Percentiles rank a stretch among this genome's conserved stretches.
Conservation (phyloP, 2,797 vertebrate genomes). For the Sebastes taczanowskii region DNA sequence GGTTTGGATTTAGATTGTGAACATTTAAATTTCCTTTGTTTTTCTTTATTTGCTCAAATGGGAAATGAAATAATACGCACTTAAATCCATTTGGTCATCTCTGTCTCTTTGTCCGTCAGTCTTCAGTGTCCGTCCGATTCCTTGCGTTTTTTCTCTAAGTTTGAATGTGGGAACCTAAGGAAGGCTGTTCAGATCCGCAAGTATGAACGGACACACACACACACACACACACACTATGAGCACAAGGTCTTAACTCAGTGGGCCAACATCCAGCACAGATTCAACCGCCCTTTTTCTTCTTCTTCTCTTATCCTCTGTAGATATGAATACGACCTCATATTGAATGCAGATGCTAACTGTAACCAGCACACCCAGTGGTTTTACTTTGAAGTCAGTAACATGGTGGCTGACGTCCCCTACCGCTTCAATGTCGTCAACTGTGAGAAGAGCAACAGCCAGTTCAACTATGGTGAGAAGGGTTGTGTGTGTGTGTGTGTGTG, state of each 20-base stretch:
- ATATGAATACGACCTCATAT: conserved; percentile 91
- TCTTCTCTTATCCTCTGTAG: conserved; percentile 66
- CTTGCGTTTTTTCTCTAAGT: conserved; percentile 90
- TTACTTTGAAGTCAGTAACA: conserved; percentile 90
- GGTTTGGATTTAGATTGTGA: background rate
- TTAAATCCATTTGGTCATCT: background rate
- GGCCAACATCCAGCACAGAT: background rate
- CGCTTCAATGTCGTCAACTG: conserved; percentile 96
- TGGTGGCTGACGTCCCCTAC: conserved; percentile 82
- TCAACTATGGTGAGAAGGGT: conserved; percentile 89
- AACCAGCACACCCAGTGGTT: conserved; percentile 92
- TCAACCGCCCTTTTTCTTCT: background rate
- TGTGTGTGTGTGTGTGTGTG: background rate
- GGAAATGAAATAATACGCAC: background rate
- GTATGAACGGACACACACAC: conserved; percentile 68
- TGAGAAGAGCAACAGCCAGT: conserved; percentile 95
- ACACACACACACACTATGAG: background rate
- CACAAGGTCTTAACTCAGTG: background rate
- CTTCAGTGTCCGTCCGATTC: conserved; percentile 61
- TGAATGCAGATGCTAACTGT: conserved; percentile 89
- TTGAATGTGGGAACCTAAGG: conserved; percentile 92
- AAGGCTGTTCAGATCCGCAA: conserved; percentile 91
- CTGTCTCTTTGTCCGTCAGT: conserved; percentile 62
- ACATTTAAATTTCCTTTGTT: background rate
- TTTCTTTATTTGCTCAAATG: background rate